Conservation (phyloP, 23 tunicate genomes). For the Trididemnum clinides region DNA sequence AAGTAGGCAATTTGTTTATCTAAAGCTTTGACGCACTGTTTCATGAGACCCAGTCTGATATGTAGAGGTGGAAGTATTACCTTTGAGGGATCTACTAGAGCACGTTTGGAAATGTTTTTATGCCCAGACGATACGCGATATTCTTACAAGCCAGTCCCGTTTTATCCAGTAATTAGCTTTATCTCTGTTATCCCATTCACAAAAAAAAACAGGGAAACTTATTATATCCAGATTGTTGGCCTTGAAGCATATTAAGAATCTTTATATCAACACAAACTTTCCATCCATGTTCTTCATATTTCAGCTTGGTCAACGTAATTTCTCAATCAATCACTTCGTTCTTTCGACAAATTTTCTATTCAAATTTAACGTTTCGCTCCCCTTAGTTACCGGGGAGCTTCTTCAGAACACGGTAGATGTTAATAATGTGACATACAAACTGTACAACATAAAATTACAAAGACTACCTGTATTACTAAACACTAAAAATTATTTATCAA, state of each 20-base stretch:
- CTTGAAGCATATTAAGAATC: background rate
- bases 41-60: slow-evolving; percentile 10
- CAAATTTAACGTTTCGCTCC: no score
- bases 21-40: slow-evolving; percentile 3
- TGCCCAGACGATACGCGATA: slow-evolving; percentile 11
- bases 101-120: background rate
- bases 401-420: no score
- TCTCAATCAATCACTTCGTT: no score
- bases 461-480: no score
- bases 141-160: slow-evolving; percentile 12
- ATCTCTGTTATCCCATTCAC: slow-evolving; percentile 24
- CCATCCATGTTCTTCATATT: slow-evolving; percentile 7
- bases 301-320: slow-evolving; percentile 1
- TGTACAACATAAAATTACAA: no score
- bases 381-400: no score
- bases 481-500: no score
- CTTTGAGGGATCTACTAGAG: no score
- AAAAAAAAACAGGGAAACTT: slow-evolving; percentile 8
- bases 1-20: slow-evolving; percentile 6
- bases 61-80: slow-evolving; percentile 9
- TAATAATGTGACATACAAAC: no score
- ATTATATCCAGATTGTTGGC: background rate
- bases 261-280: slow-evolving; percentile 11
- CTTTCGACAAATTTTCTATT: no score
- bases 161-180: background rate